Conservation (phyloP, 2,113 vertebrate species). For the Nothoprocta pentlandii region DNA sequence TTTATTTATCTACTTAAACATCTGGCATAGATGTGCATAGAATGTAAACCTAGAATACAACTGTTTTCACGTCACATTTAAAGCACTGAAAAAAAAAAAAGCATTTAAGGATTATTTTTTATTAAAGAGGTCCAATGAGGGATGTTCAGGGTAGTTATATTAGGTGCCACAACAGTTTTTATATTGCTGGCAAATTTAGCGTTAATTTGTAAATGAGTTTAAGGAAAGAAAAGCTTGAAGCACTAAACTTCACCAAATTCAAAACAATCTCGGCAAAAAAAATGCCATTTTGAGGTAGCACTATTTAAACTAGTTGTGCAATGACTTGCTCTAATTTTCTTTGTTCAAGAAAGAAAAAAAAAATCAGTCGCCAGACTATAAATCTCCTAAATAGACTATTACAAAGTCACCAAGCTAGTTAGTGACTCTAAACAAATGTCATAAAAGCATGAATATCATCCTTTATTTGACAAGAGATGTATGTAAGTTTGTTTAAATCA, state of each 20-base stretch:
- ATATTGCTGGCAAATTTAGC: slow-evolving; percentile 76
- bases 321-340: slow-evolving; percentile 79
- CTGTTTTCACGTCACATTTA: slow-evolving; percentile 74
- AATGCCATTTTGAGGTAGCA: slow-evolving; percentile 78
- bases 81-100: slow-evolving; percentile 77
- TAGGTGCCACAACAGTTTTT: slow-evolving; percentile 77
- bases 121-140: slow-evolving; percentile 71
- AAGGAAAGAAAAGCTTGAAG: slow-evolving; percentile 78
- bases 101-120: slow-evolving; percentile 71
- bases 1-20: slow-evolving; percentile 77
- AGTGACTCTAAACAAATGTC: slow-evolving; percentile 85
- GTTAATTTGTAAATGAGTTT: slow-evolving; percentile 75
- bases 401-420: slow-evolving; percentile 79
- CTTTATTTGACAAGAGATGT: slow-evolving; percentile 79
- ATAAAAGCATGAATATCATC: slow-evolving; percentile 77
- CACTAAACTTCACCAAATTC: slow-evolving; percentile 78
- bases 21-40: slow-evolving; percentile 76
- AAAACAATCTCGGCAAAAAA: slow-evolving; percentile 76
- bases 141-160: slow-evolving; percentile 76
- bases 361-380: slow-evolving; percentile 82
- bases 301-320: slow-evolving; percentile 83
- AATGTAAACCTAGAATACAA: slow-evolving; percentile 72
- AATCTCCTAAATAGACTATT: slow-evolving; percentile 78
- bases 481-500: slow-evolving; percentile 81
- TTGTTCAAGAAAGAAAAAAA: slow-evolving; percentile 79